These are phyloP conservation scores for Seladonia tumulorum DNA, from an alignment of 2,888 invertebrate species.

Conservation along the genomic window DNA sequence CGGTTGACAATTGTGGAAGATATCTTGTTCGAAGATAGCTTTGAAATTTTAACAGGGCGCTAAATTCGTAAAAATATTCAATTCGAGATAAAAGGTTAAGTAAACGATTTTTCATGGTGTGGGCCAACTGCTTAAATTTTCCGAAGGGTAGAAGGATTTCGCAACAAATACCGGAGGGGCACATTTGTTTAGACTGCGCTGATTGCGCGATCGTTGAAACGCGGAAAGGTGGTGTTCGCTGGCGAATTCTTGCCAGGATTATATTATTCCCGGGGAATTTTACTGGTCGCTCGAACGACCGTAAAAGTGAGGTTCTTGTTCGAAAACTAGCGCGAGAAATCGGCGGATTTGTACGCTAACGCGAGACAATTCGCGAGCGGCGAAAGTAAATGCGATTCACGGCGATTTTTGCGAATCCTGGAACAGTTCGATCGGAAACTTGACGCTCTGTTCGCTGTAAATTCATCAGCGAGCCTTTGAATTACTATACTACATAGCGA, in stretches of 20 bases:
- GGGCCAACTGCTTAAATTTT: conserved; percentile 36
- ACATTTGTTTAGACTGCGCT: conserved; percentile 30
- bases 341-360: background rate
- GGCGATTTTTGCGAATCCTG: background rate
- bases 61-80: background rate
- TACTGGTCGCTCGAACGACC: background rate
- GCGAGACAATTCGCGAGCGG: background rate
- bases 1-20: background rate
- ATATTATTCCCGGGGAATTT: conserved; percentile 5
- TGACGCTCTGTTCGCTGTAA: background rate
- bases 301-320: background rate
- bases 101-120: background rate
- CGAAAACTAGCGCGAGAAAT: background rate
- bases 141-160: conserved; percentile 40
- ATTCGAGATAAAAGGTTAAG: background rate
- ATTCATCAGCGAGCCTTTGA: background rate
- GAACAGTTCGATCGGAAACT: background rate
- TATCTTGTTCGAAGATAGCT: no score
- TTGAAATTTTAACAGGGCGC: background rate
- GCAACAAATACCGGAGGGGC: conserved; percentile 29
- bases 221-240: background rate
- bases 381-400: background rate
- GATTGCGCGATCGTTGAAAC: conserved; percentile 10
- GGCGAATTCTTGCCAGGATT: background rate
- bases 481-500: background rate